Evolutionary conservation across 2,797 vertebrate genomes (phyloP).

Genomic region (Tapera naevia): DNA sequence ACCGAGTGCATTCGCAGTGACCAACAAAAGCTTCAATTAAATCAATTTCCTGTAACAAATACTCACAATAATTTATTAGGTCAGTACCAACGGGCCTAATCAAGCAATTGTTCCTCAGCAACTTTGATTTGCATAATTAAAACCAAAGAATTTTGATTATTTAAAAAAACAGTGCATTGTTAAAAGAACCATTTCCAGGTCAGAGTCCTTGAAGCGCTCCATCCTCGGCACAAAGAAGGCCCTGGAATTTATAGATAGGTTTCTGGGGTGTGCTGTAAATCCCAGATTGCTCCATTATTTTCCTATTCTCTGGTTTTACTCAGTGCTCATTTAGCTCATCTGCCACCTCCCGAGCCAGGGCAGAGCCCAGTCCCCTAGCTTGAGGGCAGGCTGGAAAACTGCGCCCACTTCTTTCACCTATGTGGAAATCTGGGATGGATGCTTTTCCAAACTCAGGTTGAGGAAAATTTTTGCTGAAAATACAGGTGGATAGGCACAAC

Average conservation of each 20-base stretch:
- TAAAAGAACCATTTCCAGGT: not conserved
- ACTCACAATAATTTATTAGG: slow-evolving; percentile 71
- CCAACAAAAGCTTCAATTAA: slow-evolving; percentile 80
- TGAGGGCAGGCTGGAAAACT: not conserved
- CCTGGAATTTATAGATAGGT: slow-evolving; percentile 39
- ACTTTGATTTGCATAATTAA: slow-evolving; percentile 69
- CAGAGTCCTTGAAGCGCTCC: not conserved
- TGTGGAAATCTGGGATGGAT: not conserved
- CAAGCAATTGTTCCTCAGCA: slow-evolving; percentile 51
- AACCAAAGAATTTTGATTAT: slow-evolving; percentile 37
- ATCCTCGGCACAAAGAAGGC: not conserved
- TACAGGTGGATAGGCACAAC: rapidly evolving
- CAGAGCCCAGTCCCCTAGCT: not conserved
- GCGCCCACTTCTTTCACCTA: rapidly evolving
- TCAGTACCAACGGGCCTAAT: slow-evolving; percentile 61
- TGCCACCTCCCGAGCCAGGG: not conserved
- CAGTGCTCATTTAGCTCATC: not conserved
- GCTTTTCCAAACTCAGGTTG: not conserved
- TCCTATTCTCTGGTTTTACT: slow-evolving; percentile 57
- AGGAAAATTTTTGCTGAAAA: not conserved
- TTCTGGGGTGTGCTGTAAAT: slow-evolving; percentile 52
- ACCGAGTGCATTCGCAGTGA: slow-evolving; percentile 55
- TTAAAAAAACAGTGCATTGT: slow-evolving; percentile 6
- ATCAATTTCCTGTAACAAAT: slow-evolving; percentile 76
- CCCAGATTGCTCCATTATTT: slow-evolving; percentile 38